Percentiles rank a stretch among this genome's conserved stretches.
Conservation (phyloP, 2,888 invertebrate genomes). For the Sinelater perroti region DNA sequence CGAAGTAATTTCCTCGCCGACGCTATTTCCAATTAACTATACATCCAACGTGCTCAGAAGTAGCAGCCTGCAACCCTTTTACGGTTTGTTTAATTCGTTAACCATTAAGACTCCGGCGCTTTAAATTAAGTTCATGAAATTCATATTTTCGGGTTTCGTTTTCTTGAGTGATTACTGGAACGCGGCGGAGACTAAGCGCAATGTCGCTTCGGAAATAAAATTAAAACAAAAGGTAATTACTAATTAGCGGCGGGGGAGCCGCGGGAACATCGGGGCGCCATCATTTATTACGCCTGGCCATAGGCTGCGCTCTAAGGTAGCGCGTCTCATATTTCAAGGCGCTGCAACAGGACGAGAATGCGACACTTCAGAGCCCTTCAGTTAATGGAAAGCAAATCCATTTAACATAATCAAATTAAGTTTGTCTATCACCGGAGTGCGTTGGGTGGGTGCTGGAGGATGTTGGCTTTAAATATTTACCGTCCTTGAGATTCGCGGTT, state of each 20-base stretch:
- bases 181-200: slow-evolving; percentile 8
- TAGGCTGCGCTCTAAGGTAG: slow-evolving; percentile 21
- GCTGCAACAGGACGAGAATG: slow-evolving; percentile 24
- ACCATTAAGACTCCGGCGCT: background rate
- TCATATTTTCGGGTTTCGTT: slow-evolving; percentile 10
- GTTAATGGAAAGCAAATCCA: slow-evolving; percentile 34
- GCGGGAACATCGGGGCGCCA: slow-evolving; percentile 11
- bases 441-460: slow-evolving; percentile 12
- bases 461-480: slow-evolving; percentile 16
- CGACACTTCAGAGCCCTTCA: slow-evolving; percentile 32
- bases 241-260: slow-evolving; percentile 10
- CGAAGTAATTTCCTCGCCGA: background rate
- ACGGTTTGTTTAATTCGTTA: slow-evolving; percentile 12
- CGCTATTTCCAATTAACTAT: background rate
- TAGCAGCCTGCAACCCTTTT: background rate
- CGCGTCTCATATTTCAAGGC: slow-evolving; percentile 26
- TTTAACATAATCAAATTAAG: slow-evolving; percentile 32
- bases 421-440: slow-evolving; percentile 29
- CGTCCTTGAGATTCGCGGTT: background rate
- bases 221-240: slow-evolving; percentile 24
- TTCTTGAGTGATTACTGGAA: background rate
- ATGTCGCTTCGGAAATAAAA: slow-evolving; percentile 10
- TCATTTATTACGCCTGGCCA: slow-evolving; percentile 18
- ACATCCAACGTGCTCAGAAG: background rate
- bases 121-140: slow-evolving; percentile 15